Evolutionary conservation across 2,113 vertebrate species (phyloP).

Genomic region (Ceyx melanurus): DNA sequence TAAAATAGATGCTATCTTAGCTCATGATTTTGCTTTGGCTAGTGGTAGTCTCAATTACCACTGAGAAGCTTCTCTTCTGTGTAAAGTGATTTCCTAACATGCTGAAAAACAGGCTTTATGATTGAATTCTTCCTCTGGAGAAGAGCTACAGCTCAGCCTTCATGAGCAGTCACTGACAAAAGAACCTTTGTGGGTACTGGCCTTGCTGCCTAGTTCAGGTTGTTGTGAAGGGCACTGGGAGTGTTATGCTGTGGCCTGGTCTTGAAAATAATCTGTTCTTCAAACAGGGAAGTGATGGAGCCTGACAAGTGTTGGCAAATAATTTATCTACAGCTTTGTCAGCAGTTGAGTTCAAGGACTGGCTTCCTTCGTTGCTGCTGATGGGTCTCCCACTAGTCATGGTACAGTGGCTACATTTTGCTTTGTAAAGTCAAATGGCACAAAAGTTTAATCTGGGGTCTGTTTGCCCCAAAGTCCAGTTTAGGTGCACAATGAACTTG

Average conservation of each 20-base stretch:
- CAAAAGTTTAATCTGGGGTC: not conserved
- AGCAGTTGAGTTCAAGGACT: not conserved
- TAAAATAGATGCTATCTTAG: not conserved
- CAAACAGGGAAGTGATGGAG: not conserved
- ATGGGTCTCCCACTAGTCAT: accelerated
- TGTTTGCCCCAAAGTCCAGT: not conserved
- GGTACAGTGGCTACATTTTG: not conserved
- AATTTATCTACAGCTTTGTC: not conserved
- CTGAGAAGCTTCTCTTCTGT: not conserved
- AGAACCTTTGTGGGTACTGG: not conserved
- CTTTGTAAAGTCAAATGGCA: not conserved
- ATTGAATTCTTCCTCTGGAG: not conserved
- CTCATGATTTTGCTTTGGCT: not conserved
- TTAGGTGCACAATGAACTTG: not conserved
- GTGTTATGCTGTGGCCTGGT: not conserved
- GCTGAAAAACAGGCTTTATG: not conserved
- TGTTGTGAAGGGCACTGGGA: not conserved
- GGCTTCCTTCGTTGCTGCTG: not conserved
- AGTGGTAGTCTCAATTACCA: not conserved
- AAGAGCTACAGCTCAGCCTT: not conserved
- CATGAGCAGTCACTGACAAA: not conserved
- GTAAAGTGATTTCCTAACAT: not conserved
- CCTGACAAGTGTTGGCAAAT: not conserved
- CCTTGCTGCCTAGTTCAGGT: not conserved
- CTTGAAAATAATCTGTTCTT: constrained; percentile 5